A percentile compares a stretch with the other conserved stretches of the same genome.
Conservation (phyloP, 2,888 invertebrate species). For the Mesorhabditis belari region DNA sequence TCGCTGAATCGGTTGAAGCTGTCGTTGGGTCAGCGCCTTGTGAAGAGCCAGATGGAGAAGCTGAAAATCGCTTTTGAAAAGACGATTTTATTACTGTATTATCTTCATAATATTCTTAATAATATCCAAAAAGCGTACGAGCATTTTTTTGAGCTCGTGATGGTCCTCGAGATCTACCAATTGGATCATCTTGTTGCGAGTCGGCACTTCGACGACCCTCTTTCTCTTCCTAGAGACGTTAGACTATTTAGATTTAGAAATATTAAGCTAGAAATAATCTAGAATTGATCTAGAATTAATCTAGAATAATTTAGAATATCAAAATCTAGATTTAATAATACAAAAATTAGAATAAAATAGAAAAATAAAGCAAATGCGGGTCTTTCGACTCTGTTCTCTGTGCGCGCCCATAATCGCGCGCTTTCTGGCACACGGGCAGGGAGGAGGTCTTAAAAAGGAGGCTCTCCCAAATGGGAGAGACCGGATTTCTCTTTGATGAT, state of each 20-base stretch:
- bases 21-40: conserved; percentile 21
- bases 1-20: conserved; percentile 26
- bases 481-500: neutral
- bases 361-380: too few species aligned
- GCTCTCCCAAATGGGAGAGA: neutral
- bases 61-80: too few species aligned
- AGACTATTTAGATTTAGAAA: too few species aligned
- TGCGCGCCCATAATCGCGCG: neutral
- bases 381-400: too few species aligned
- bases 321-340: neutral
- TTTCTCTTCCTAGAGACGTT: too few species aligned
- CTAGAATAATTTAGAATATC: too few species aligned
- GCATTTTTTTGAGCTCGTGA: neutral
- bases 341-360: too few species aligned
- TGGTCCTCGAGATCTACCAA: neutral
- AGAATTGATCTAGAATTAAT: neutral
- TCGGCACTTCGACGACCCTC: neutral
- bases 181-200: neutral
- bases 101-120: neutral
- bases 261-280: too few species aligned
- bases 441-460: neutral
- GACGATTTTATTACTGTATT: too few species aligned
- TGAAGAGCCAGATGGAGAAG: neutral
- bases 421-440: neutral
- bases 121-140: neutral